Base-by-base conservation (phyloP, 2,113 vertebrate species). In the Passer montanus region DNA sequence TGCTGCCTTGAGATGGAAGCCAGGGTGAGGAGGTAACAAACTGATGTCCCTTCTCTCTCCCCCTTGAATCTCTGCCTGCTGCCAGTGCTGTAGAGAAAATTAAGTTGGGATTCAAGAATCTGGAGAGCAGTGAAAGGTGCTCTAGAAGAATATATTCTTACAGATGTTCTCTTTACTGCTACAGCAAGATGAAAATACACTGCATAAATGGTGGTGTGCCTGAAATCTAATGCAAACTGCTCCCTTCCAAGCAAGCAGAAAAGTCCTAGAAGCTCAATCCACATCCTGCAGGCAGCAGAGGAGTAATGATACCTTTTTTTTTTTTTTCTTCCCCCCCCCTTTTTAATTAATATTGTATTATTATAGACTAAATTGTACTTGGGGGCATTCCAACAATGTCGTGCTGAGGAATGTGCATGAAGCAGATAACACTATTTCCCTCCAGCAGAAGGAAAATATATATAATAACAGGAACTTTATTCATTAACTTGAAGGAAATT, bases 401-500 rank as follows among this genome's bases (percentile, higher is more conserved):
- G 35, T 58, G 11, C 55, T 69, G 49, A 79, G 73, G 75, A 94
- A 84, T 50, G 87, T 95, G 79, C 52, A 53, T 43, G 60, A 59
- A 69, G 55, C 33, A 95, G 93, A 96, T 95, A 95, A 96, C 74
- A 46, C 53, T 39, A 28, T 81, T 91, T 89, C 35, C 28, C 19
- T 87, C 28, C 23, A 52, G 66, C 37, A 84, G 79, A 33, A 96
- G 46, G 58, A 58, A 87, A 74, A 87, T 50, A 43, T 17, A 20
- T 83, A 67, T 82, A 90, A 77, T 60, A 90, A 82, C 27, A 70
- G 44, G 37, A 93, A 79, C 19, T 90, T 91, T 74, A 60, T 66
- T 96, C 82, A 87, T 95, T 97, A 96, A 93, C 76, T 77, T 89
- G 82, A 69, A 68, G 53, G 80, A 97, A 96, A 91, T 78, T 1